Evolutionary conservation across 2,797 vertebrate species (phyloP), one percentile per base, ranked within the genome.

Genomic region (Lycodopsis pacificus): DNA sequence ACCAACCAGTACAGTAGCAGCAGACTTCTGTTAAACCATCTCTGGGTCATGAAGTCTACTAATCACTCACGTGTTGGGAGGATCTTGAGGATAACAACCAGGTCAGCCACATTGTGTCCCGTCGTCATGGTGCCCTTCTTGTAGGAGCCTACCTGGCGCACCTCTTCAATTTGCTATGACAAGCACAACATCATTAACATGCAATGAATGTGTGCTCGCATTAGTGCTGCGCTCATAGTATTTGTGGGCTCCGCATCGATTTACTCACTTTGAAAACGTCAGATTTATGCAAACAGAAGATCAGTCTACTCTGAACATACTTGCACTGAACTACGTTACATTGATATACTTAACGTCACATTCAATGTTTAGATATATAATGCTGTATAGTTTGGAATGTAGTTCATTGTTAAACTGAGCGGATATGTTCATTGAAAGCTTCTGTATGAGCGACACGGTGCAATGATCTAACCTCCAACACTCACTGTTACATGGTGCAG

Each of bases 91-190:
- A 99, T 99, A 15, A 99, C 97, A 0, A 99, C 98, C 67, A 99
- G 93, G 62, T 99, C 98, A 0, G 98, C 98, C 44, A 99, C 98
- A 0, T 99, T 99, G 90, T 99, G 97, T 73, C 98, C 98, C 0
- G 96, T 96, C 0, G 96, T 99, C 98, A 99, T 99, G 8, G 98
- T 99, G 2, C 98, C 98, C 82, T 99, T 99, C 94, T 99, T 99
- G 91, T 99, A 99, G 2, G 97, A 99, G 19, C 98, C 98, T 7
- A 99, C 98, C 86, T 99, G 98, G 65, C 98, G 97, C 32, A 99
- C 98, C 84, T 99, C 98, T 85, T 99, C 98, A 4, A 99, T 98
- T 99, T 99, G 98, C 98, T 99, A 0, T 1, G 22, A 44, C 7
- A 62, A 2, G 0, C 3, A 54, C 8, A 54, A 32, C 3, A 14